A percentile compares a stretch with the other conserved stretches of the same genome.
Conservation (phyloP, 2,888 invertebrate genomes). For the Perizoma affinitatum region DNA sequence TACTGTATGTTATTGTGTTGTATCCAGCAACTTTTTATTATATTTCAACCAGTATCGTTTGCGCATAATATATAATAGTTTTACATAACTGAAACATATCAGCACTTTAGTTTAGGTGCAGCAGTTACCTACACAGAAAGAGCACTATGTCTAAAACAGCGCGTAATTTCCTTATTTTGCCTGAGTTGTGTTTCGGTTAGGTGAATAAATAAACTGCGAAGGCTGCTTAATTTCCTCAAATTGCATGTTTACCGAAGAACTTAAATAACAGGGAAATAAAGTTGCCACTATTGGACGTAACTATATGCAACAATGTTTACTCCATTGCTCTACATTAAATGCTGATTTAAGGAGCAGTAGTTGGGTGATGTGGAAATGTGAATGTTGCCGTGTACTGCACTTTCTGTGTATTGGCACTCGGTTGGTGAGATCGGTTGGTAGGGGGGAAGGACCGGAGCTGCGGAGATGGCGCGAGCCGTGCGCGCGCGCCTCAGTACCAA, state of each 20-base stretch:
- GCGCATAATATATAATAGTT: too few species aligned
- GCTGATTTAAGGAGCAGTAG: slow-evolving; percentile 15
- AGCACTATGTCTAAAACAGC: too few species aligned
- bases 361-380: slow-evolving; percentile 37
- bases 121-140: too few species aligned
- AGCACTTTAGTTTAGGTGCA: too few species aligned
- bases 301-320: slow-evolving; percentile 3
- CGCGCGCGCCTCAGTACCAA: slow-evolving; percentile 64
- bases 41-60: too few species aligned
- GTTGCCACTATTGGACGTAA: slow-evolving; percentile 3
- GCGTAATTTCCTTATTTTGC: background rate
- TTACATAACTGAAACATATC: too few species aligned
- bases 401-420: slow-evolving; percentile 1
- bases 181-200: slow-evolving; percentile 13
- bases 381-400: slow-evolving; percentile 32
- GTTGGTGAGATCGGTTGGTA: slow-evolving; percentile 33
- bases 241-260: slow-evolving; percentile 2
- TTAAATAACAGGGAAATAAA: slow-evolving; percentile 12
- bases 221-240: slow-evolving; percentile 23
- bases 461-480: slow-evolving; percentile 40
- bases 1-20: too few species aligned
- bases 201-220: slow-evolving; percentile 24
- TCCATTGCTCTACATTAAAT: slow-evolving; percentile 4
- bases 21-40: too few species aligned
- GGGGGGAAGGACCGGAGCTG: slow-evolving; percentile 46